These are phyloP conservation scores for Pollenia labialis DNA, from an alignment of 2,888 invertebrate species.

Conservation along the genomic window DNA sequence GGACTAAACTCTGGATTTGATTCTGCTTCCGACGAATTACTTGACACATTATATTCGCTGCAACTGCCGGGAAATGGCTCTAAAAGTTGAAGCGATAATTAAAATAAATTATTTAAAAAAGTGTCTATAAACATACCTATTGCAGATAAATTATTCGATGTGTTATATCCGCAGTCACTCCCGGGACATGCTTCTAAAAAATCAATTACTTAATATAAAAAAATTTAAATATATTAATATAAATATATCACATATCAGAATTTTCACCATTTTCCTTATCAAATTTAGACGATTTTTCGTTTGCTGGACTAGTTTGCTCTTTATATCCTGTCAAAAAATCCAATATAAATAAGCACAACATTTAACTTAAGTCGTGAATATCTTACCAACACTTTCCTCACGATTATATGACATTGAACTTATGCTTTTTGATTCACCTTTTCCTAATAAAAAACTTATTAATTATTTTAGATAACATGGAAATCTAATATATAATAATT, in stretches of 20 bases:
- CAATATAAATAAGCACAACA: no score
- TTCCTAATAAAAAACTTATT: background rate
- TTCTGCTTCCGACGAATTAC: slow-evolving; percentile 42
- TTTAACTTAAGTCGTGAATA: slow-evolving; percentile 11
- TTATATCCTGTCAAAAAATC: slow-evolving; percentile 3
- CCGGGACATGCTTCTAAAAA: background rate
- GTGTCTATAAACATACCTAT: slow-evolving; percentile 32
- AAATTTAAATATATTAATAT: no score
- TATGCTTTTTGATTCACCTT: slow-evolving; percentile 17
- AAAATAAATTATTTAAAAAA: slow-evolving; percentile 43
- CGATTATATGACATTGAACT: slow-evolving; percentile 5
- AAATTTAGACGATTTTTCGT: slow-evolving; percentile 47
- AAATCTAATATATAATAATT: no score
- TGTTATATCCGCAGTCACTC: slow-evolving; percentile 53
- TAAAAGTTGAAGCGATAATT: background rate
- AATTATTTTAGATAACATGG: no score
- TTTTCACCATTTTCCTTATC: slow-evolving; percentile 33
- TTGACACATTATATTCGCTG: slow-evolving; percentile 16
- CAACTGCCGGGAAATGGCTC: slow-evolving; percentile 4
- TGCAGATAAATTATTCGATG: slow-evolving; percentile 52
- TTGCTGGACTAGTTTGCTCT: slow-evolving; percentile 26
- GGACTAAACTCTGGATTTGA: slow-evolving; percentile 39
- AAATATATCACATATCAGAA: background rate
- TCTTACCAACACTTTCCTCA: background rate
- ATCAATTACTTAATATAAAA: no score